These are phyloP conservation scores for Limnephilus lunatus DNA, from an alignment of 2,888 invertebrate species.

Conservation along the genomic window DNA sequence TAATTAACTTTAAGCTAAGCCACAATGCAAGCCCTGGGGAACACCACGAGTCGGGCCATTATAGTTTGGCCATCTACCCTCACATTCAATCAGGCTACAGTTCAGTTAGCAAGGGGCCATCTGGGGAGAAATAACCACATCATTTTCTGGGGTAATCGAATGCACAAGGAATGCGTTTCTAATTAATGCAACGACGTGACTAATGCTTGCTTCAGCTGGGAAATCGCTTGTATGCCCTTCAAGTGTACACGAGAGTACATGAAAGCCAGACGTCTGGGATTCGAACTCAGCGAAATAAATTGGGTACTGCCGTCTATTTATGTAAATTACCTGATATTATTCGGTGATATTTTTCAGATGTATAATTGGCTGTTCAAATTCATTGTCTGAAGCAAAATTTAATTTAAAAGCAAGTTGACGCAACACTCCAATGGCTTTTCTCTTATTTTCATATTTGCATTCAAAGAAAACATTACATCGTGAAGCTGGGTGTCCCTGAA, in stretches of 20 bases:
- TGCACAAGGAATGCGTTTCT: not conserved
- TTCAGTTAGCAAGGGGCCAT: conserved; percentile 2
- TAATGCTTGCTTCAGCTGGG: not conserved
- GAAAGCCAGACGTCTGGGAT: not conserved
- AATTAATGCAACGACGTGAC: conserved; percentile 9
- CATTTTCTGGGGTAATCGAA: conserved; percentile 32
- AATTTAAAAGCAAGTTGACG: not conserved
- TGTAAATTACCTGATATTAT: not conserved
- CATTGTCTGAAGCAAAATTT: not conserved
- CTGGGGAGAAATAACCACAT: conserved; percentile 31
- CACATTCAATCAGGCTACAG: conserved; percentile 17
- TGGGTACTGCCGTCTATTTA: not conserved
- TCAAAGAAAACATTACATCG: not conserved
- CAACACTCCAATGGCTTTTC: not conserved
- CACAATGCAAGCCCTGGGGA: not conserved
- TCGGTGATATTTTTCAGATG: not conserved
- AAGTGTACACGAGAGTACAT: not conserved
- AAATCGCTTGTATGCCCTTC: not conserved
- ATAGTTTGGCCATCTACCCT: conserved; percentile 9
- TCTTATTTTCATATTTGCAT: not conserved
- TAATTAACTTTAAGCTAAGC: not conserved
- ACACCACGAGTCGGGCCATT: not conserved
- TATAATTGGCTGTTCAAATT: not conserved
- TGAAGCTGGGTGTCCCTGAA: not conserved
- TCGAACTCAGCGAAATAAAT: not conserved